Evolutionary conservation across 2,797 vertebrate species (phyloP).

Genomic region (Parambassis ranga): DNA sequence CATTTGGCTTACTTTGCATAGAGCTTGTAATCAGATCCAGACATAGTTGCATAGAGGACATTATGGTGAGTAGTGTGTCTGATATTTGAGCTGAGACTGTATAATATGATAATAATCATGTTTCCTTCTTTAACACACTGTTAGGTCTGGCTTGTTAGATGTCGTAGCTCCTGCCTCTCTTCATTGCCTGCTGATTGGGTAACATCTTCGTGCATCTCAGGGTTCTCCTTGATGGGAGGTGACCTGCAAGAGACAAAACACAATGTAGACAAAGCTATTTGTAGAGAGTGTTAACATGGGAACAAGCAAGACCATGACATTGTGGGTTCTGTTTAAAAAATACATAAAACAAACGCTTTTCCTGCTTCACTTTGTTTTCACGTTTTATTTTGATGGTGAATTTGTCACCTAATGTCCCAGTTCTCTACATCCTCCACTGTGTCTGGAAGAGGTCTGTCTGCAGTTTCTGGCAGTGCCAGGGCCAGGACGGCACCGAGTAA

Average conservation of each 20-base stretch:
- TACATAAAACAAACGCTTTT: too few species aligned
- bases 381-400: too few species aligned
- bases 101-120: not conserved
- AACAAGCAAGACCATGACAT: not conserved
- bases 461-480: slow-evolving; percentile 76
- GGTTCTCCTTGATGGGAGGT: slow-evolving; percentile 22
- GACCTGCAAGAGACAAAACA: slow-evolving; percentile 44
- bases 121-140: not conserved
- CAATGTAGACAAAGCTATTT: not conserved
- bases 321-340: not conserved
- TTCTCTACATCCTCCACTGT: slow-evolving; percentile 75
- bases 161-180: slow-evolving; percentile 56
- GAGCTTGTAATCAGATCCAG: slow-evolving; percentile 15
- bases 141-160: slow-evolving; percentile 41
- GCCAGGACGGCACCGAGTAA: slow-evolving; percentile 72
- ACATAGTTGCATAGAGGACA: slow-evolving; percentile 20
- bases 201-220: slow-evolving; percentile 23
- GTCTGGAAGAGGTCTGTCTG: slow-evolving; percentile 74
- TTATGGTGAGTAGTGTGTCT: not conserved
- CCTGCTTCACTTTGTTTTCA: too few species aligned
- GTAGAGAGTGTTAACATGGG: not conserved
- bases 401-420: slow-evolving; percentile 63
- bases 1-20: slow-evolving; percentile 31
- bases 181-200: slow-evolving; percentile 34
- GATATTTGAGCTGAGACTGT: not conserved